These are phyloP conservation scores for Heliopora coerulea DNA, from an alignment of 92 coral and sea anemone species.

Conservation along the genomic window DNA sequence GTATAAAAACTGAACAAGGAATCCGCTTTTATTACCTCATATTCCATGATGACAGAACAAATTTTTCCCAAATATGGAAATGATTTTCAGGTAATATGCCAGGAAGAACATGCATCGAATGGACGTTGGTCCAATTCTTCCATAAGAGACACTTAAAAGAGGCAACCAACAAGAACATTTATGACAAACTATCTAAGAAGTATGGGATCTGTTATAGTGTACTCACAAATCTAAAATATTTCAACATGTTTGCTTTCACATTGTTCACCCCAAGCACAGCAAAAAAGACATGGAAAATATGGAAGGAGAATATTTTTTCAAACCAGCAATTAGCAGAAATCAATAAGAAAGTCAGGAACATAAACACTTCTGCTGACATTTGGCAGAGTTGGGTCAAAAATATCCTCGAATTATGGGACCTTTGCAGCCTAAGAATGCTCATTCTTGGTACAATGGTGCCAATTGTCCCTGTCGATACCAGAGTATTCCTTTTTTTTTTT, in stretches of 20 bases:
- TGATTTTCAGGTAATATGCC: constrained; percentile 18
- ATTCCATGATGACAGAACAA: constrained; percentile 4
- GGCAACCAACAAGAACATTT: constrained; percentile 17
- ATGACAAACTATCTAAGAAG: constrained; percentile 16
- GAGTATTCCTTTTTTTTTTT: constrained; percentile 49
- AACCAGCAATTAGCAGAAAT: constrained; percentile 1
- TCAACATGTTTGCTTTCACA: constrained; percentile 3
- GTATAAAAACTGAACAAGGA: constrained; percentile 22
- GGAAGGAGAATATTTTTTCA: constrained; percentile 3
- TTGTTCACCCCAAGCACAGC: constrained; percentile 10
- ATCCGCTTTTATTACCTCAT: not conserved
- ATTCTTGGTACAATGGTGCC: constrained; percentile 50
- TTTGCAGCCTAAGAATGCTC: constrained; percentile 43
- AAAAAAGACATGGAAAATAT: constrained; percentile 8
- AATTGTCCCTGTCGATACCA: constrained; percentile 54
- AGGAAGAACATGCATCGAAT: constrained; percentile 32
- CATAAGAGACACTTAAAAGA: constrained; percentile 21
- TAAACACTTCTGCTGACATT: constrained; percentile 23
- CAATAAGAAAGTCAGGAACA: constrained; percentile 19
- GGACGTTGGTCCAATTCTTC: constrained; percentile 42
- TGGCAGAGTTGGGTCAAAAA: constrained; percentile 19
- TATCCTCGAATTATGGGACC: constrained; percentile 37
- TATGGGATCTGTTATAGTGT: constrained; percentile 2
- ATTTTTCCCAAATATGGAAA: not conserved
- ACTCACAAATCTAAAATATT: not conserved